Base-by-base conservation (phyloP, 2,113 vertebrate genomes). In the Ptilonorhynchus violaceus region DNA sequence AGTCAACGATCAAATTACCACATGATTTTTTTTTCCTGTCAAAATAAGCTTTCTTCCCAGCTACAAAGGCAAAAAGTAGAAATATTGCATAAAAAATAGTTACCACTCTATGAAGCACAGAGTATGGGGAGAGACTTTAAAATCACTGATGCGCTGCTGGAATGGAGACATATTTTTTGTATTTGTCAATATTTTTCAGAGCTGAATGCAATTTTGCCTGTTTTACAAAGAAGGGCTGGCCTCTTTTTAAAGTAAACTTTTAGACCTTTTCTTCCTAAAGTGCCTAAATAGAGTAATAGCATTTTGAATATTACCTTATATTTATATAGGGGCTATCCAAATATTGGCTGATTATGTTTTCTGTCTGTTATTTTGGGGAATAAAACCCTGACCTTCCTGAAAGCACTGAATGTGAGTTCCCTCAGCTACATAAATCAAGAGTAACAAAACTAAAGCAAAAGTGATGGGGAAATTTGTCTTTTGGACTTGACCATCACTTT, bases 1-100 rank as follows among this genome's bases (percentile, higher is more conserved):
- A 93, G 87, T 91, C 89, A 81, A 68, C 60, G 49, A 79, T 79
- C 89, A 91, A 93, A 88, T 72, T 95, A 56, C 33, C 81, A 72
- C 47, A 7, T 18, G 18, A 52, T 82, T 85, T 85, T 76, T 91
- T 84, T 90, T 64, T 25, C 50, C 62, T 82, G 66, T 85, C 89
- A 92, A 91, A 95, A 82, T 62, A 87, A 75, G 16, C 41, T 82
- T 94, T 85, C 53, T 93, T 91, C 50, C 37, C 70, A 93, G 58
- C 41, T 83, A 76, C 66, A 89, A 92, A 79, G 2, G 14, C 49
- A 96, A 88, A 82, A 91, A 64, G 58, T n/a, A 89, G 64, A 82
- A 85, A 50, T 2, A 31, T 64, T 33, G 63, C 42, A 81, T 80
- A 52, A 60, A 72, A 92, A 87, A 13, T 22, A 75, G 76, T 33